Evolutionary conservation across 2,888 invertebrate genomes (phyloP).

Genomic region (Pachydiplax longipennis): DNA sequence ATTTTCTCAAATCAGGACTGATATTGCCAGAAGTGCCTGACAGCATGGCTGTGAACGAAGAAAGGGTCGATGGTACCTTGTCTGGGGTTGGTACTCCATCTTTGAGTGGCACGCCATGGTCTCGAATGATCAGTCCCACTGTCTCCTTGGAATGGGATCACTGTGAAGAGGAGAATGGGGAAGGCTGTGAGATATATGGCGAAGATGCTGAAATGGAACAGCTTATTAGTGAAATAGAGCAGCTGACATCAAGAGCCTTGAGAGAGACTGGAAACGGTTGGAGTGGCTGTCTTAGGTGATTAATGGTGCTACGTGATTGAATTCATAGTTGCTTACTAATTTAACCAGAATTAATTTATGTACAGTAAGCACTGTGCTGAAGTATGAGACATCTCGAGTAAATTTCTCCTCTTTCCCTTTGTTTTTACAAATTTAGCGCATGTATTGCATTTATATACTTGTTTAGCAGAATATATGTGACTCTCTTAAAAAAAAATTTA

Average conservation of each 20-base stretch:
- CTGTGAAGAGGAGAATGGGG: constrained; percentile 61
- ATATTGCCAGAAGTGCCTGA: constrained; percentile 37
- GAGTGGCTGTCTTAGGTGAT: constrained; percentile 18
- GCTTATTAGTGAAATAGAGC: constrained; percentile 71
- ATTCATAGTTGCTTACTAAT: neutral
- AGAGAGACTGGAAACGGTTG: constrained; percentile 66
- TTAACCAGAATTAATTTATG: neutral
- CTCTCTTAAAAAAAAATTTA: neutral
- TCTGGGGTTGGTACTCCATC: neutral
- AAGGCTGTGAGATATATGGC: constrained; percentile 58
- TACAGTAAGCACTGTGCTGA: neutral
- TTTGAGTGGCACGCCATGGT: constrained; percentile 46
- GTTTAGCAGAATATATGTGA: neutral
- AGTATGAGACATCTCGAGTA: neutral
- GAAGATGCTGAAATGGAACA: constrained; percentile 70
- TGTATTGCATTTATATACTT: neutral
- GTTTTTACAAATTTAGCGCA: neutral
- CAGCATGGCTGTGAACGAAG: neutral
- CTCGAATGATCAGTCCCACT: constrained; percentile 65
- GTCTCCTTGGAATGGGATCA: constrained; percentile 73
- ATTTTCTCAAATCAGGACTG: neutral
- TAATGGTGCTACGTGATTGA: neutral
- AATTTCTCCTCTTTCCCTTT: neutral
- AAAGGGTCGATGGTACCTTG: neutral
- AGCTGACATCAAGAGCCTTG: constrained; percentile 70